Evolutionary conservation across 2,113 vertebrate genomes (phyloP).

Genomic region (Uria aalge): DNA sequence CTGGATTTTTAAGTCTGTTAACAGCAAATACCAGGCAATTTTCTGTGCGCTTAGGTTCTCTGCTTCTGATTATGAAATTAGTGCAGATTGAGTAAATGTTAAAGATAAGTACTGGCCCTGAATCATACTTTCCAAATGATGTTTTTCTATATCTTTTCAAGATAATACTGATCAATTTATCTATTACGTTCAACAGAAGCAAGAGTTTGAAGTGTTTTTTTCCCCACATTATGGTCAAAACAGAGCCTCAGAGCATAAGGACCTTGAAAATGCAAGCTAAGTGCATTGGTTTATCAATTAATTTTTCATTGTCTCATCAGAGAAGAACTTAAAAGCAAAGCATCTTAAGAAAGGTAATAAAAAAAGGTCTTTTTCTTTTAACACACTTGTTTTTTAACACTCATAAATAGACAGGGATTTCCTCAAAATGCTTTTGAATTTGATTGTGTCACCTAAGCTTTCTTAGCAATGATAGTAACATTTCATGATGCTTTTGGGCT

Average conservation of each 20-base stretch:
- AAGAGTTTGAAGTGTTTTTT: not conserved
- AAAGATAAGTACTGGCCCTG: not conserved
- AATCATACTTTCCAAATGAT: not conserved
- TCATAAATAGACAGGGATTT: not conserved
- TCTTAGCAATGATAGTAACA: not conserved
- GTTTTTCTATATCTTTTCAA: not conserved
- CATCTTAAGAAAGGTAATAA: not conserved
- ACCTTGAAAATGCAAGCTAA: not conserved
- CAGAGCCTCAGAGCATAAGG: not conserved
- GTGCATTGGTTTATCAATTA: not conserved
- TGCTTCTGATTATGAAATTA: not conserved
- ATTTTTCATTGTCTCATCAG: not conserved
- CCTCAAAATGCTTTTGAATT: not conserved
- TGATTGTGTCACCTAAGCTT: not conserved
- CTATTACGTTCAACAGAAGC: not conserved
- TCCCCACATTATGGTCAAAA: not conserved
- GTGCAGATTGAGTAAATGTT: not conserved
- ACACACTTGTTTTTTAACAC: not conserved
- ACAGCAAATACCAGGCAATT: not conserved
- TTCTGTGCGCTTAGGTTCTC: not conserved
- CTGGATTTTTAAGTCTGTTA: not conserved
- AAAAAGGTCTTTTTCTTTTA: not conserved
- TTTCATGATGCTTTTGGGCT: not conserved
- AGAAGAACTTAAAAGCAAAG: not conserved
- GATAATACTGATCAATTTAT: not conserved